phyloP scores from a whole-genome alignment of 2,888 invertebrate genomes.

The Hololepta plana region DNA sequence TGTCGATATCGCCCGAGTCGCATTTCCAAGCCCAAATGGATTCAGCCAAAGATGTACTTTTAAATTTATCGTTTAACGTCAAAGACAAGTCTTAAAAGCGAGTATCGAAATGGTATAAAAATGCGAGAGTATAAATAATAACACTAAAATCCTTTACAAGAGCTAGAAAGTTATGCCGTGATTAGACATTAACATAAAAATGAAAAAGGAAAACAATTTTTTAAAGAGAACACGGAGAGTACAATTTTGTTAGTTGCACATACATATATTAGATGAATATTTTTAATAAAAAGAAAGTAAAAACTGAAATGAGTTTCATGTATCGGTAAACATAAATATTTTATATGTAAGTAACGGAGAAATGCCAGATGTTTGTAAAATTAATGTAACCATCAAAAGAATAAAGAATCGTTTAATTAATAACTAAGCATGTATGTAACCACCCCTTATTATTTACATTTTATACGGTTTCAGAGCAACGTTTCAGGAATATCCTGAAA shows the following conservation, averaged over 20 bases:
- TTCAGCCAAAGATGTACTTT: slow-evolving; percentile 22
- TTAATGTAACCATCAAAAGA: too few relatives aligned
- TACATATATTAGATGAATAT: slow-evolving; percentile 14
- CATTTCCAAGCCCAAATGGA: slow-evolving; percentile 22
- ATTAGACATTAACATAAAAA: slow-evolving; percentile 3
- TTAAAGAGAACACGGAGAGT: slow-evolving; percentile 16
- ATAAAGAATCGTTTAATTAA: too few relatives aligned
- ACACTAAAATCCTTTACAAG: too few relatives aligned
- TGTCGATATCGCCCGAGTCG: slow-evolving; percentile 16
- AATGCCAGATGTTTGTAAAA: too few relatives aligned
- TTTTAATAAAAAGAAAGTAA: slow-evolving; percentile 14
- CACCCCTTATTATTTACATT: too few relatives aligned
- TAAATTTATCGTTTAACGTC: slow-evolving; percentile 23
- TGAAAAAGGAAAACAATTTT: slow-evolving; percentile 12
- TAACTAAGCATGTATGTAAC: too few relatives aligned
- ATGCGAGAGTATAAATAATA: too few relatives aligned
- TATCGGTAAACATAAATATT: slow-evolving; percentile 11
- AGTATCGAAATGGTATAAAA: slow-evolving; percentile 3
- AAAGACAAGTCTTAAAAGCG: slow-evolving; percentile 18
- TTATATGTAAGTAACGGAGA: slow-evolving; percentile 12
- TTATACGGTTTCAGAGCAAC: too few relatives aligned
- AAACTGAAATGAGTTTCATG: slow-evolving; percentile 11
- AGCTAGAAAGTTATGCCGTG: too few relatives aligned
- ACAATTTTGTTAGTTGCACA: slow-evolving; percentile 23
- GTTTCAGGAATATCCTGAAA: too few relatives aligned